Evolutionary conservation across 2,888 invertebrate species (phyloP).

Genomic region (Cyaniris semiargus): DNA sequence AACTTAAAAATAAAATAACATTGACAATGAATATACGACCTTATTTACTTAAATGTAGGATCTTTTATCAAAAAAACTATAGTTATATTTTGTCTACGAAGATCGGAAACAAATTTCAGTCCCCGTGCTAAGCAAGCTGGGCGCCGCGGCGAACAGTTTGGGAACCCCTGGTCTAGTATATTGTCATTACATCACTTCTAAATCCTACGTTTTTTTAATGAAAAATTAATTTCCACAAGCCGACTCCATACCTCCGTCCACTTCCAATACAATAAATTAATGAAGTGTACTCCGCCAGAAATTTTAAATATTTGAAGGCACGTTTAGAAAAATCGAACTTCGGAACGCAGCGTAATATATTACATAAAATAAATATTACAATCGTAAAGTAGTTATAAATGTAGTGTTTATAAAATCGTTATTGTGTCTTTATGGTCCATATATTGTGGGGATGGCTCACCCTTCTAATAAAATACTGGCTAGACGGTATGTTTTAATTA

Average conservation of each 20-base stretch:
- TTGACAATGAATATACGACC: too few relatives aligned
- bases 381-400: constrained; percentile 79
- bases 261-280: constrained; percentile 75
- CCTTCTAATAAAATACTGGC: constrained; percentile 36
- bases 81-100: too few relatives aligned
- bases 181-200: not conserved
- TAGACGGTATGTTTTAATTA: constrained; percentile 67
- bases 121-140: too few relatives aligned
- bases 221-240: constrained; percentile 42
- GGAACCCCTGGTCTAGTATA: too few relatives aligned
- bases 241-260: constrained; percentile 50
- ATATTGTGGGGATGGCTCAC: constrained; percentile 60
- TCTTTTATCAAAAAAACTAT: too few relatives aligned
- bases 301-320: constrained; percentile 80
- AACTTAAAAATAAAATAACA: too few relatives aligned
- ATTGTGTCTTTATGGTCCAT: constrained; percentile 75
- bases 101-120: too few relatives aligned
- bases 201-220: not conserved
- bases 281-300: constrained; percentile 74
- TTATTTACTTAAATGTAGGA: too few relatives aligned
- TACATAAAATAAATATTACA: constrained; percentile 80
- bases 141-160: too few relatives aligned
- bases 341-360: constrained; percentile 74
- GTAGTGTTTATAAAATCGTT: constrained; percentile 78
- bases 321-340: constrained; percentile 72